Conservation (phyloP, 2,888 invertebrate species). For the Heliconius sara region DNA sequence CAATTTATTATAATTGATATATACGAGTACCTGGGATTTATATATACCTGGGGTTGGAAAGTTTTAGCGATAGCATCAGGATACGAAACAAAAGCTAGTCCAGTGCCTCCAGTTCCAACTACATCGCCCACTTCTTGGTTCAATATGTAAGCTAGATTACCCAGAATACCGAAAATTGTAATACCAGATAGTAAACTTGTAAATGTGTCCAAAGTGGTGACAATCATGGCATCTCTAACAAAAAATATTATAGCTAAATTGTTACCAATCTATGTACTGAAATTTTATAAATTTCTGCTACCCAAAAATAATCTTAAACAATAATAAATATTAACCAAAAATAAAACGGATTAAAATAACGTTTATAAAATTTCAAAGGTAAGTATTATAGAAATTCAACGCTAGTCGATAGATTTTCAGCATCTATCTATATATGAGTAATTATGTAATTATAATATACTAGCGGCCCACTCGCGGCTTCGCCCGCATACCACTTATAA, state of each 20-base stretch:
- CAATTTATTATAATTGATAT: not conserved
- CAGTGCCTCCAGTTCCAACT: constrained; percentile 89
- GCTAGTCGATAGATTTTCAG: too few species aligned
- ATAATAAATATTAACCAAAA: too few species aligned
- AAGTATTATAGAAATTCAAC: too few species aligned
- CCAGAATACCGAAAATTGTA: constrained; percentile 92
- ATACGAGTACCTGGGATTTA: not conserved
- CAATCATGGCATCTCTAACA: constrained; percentile 90
- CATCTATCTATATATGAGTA: too few species aligned
- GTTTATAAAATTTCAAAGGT: too few species aligned
- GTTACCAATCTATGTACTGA: too few species aligned
- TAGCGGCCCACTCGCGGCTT: too few species aligned
- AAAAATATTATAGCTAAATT: too few species aligned
- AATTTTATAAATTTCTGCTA: not conserved
- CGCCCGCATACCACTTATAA: too few species aligned
- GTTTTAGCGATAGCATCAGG: constrained; percentile 93
- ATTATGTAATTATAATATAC: too few species aligned
- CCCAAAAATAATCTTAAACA: too few species aligned
- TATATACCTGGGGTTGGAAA: constrained; percentile 87
- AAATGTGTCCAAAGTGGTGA: constrained; percentile 91
- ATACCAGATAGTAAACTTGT: constrained; percentile 92
- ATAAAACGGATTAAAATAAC: too few species aligned
- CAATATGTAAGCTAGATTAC: constrained; percentile 89
- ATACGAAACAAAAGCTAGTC: constrained; percentile 92
- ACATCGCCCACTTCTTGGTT: constrained; percentile 85